A percentile compares a stretch with the other conserved stretches of the same genome.
These are phyloP conservation scores for Siniperca undulata DNA, from an alignment of 2,797 vertebrate genomes.

Conservation along the genomic window DNA sequence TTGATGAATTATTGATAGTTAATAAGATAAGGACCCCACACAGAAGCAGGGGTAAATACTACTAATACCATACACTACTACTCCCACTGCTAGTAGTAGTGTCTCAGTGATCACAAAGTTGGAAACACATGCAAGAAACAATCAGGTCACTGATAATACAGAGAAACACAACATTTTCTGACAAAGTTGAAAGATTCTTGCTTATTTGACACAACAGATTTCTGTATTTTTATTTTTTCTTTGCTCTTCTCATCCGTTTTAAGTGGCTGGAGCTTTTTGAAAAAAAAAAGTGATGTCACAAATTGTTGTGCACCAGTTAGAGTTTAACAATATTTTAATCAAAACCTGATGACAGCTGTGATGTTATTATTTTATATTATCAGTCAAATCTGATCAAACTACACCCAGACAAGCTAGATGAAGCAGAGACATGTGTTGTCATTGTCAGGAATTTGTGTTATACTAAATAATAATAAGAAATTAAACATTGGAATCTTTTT, in stretches of 20 bases:
- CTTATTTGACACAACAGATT: not conserved
- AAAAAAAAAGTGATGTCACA: too few relatives aligned
- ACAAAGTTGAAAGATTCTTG: not conserved
- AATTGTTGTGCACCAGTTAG: too few relatives aligned
- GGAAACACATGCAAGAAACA: not conserved
- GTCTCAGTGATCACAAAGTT: not conserved
- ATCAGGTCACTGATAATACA: not conserved
- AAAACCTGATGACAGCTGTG: not conserved
- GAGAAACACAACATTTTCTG: not conserved
- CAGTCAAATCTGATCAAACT: not conserved
- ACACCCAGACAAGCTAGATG: not conserved
- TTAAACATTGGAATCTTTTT: not conserved
- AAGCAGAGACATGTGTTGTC: too few relatives aligned
- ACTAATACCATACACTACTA: not conserved
- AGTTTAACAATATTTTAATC: not conserved
- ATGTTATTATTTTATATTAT: not conserved
- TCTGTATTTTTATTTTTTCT: not conserved
- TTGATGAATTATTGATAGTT: slow-evolving; percentile 35
- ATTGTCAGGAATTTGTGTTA: too few relatives aligned
- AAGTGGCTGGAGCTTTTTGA: not conserved
- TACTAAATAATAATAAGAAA: too few relatives aligned
- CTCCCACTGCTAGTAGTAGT: not conserved
- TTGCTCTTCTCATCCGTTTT: not conserved
- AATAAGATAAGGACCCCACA: slow-evolving; percentile 38
- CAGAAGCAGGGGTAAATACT: not conserved